These are phyloP conservation scores for Gobiocypris rarus DNA, from an alignment of 2,113 vertebrate species.

Conservation along the genomic window DNA sequence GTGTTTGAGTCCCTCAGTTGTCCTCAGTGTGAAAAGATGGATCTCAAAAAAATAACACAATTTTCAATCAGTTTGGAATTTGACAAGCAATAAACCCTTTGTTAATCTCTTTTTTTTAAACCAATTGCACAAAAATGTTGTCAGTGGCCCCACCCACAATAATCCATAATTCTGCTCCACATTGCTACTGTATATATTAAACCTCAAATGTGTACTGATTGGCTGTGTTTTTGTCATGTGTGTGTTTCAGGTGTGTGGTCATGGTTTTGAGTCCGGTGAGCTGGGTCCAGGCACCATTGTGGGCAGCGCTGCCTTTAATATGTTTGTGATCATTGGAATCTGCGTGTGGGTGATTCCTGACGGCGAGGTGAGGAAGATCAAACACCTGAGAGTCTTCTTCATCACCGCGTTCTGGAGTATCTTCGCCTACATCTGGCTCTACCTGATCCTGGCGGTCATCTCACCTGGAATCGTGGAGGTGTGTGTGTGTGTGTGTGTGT, in stretches of 20 bases:
- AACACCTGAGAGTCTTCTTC: slow-evolving; percentile 95
- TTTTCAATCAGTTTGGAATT: no score
- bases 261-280: slow-evolving; percentile 86
- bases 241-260: slow-evolving; percentile 83
- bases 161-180: neutral
- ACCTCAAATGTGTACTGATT: neutral
- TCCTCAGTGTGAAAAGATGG: no score
- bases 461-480: slow-evolving; percentile 88
- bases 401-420: slow-evolving; percentile 97
- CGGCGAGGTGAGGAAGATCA: slow-evolving; percentile 87
- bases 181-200: neutral
- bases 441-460: slow-evolving; percentile 91
- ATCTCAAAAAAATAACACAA: no score
- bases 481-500: slow-evolving; percentile 4
- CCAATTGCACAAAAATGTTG: no score
- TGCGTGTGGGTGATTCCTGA: slow-evolving; percentile 90
- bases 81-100: no score
- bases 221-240: slow-evolving; percentile 8
- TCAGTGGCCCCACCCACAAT: neutral
- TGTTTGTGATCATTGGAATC: slow-evolving; percentile 95
- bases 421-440: slow-evolving; percentile 98
- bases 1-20: no score
- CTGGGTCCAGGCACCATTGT: slow-evolving; percentile 93
- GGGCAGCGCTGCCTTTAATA: slow-evolving; percentile 96
- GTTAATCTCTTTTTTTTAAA: no score